Evolutionary conservation across 2,888 invertebrate species (phyloP), one percentile per base, ranked within the genome.

Genomic region (Epistrophe eligans): DNA sequence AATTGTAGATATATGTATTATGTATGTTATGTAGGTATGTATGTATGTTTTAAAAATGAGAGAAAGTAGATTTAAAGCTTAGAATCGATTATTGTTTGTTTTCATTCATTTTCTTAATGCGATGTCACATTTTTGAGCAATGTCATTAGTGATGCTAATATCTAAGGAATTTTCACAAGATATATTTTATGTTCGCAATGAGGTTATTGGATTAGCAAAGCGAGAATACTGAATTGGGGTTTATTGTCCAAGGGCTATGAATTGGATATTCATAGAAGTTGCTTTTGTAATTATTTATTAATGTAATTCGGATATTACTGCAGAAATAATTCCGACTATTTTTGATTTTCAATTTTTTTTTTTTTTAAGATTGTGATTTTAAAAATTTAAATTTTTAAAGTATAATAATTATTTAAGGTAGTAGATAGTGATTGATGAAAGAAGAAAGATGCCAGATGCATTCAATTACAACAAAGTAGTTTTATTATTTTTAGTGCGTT

Each of bases 91-190:
- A 35, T 67, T 50, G 24, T 40, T 28, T 4, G 9, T 32, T 17
- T 19, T 50, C 19, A 19, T 8, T 19, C 13, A 11, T 13, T 66
- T 66, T 17, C 28, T 35, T 35, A 35, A 66, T 48, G 17, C 32
- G 17, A 48, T 35, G 45, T 48, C 17, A 32, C 48, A 66, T 48
- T 48, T 66, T 66, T 48, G 45, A 66, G 13, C 17, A 48, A 48
- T 19, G 7, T 15, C 9, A 40, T 66, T 66, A 66, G 32, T 32
- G 28, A 66, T 66, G 48, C 17, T 66, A 66, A 48, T 66, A 48
- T 48, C 17, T 32, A 35, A 66, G 28, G 32, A 48, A 48, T 48
- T 66, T 48, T 24, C 11, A 32, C 17, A 32, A 28, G n/a, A 17
- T 4, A 28, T 55, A 9, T 9, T 13, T 62, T 4, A 28, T 28